Conservation (phyloP, 2,888 invertebrate species). For the Tetragnatha montana region DNA sequence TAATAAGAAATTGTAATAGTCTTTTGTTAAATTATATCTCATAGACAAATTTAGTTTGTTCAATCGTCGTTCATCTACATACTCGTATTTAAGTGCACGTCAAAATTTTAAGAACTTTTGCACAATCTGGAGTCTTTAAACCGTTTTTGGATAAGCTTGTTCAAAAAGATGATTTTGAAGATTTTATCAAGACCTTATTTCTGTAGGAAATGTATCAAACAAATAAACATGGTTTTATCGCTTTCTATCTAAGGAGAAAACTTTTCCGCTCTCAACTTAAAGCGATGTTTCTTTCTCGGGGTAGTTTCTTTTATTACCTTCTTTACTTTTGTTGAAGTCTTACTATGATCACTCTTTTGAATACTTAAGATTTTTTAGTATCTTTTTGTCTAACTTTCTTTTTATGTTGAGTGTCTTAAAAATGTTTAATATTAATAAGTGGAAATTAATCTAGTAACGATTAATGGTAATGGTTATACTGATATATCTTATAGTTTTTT, state of each 20-base stretch:
- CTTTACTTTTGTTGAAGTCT: background rate
- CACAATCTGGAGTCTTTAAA: background rate
- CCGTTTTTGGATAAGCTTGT: background rate
- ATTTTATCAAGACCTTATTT: background rate
- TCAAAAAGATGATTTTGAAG: background rate
- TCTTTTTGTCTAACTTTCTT: too few relatives aligned
- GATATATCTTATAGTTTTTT: too few relatives aligned
- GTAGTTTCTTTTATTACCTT: background rate
- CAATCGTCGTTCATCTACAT: background rate
- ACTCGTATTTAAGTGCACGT: background rate
- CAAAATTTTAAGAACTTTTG: background rate
- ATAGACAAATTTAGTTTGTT: background rate
- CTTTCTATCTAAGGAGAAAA: background rate
- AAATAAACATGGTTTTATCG: background rate
- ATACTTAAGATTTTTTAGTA: background rate
- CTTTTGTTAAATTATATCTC: background rate
- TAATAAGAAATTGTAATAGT: background rate
- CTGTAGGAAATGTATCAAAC: background rate
- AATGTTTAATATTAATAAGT: too few relatives aligned
- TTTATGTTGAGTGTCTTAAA: too few relatives aligned
- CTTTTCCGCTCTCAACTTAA: background rate
- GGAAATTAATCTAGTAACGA: too few relatives aligned
- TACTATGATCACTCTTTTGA: background rate
- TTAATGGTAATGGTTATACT: too few relatives aligned
- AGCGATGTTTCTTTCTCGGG: background rate